Evolutionary conservation across 2,797 vertebrate species (phyloP).

Genomic region (Atherinosoma microstoma): DNA sequence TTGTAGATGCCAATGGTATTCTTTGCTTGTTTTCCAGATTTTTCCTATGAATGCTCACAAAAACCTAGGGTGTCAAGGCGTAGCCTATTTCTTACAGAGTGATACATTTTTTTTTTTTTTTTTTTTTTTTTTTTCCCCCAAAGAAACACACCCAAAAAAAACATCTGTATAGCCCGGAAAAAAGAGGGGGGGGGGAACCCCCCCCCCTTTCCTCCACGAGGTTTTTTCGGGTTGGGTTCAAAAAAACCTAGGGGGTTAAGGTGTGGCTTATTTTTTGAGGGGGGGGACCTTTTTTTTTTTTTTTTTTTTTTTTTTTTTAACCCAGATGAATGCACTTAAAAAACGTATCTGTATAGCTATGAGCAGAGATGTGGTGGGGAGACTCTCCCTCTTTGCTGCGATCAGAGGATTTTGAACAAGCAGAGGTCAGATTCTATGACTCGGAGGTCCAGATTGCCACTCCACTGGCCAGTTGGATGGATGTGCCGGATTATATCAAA

Average conservation of each 20-base stretch:
- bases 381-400: slow-evolving; percentile 4
- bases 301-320: too few relatives aligned
- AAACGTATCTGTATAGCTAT: not conserved
- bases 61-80: not conserved
- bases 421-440: slow-evolving; percentile 59
- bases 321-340: not conserved
- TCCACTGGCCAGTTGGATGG: slow-evolving; percentile 55
- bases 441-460: slow-evolving; percentile 65
- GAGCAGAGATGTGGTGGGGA: not conserved
- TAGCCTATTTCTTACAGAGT: not conserved
- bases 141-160: not conserved
- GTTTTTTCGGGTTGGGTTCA: too few relatives aligned
- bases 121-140: too few relatives aligned
- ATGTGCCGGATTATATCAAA: slow-evolving; percentile 77
- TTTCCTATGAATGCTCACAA: not conserved
- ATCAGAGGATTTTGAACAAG: slow-evolving; percentile 53
- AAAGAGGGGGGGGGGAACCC: too few relatives aligned
- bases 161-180: not conserved
- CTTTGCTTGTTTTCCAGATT: not conserved
- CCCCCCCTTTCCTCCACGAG: too few relatives aligned
- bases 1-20: not conserved
- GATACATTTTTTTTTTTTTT: not conserved
- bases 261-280: too few relatives aligned
- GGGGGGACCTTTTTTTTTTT: too few relatives aligned
- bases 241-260: too few relatives aligned